A percentile compares a stretch with the other conserved stretches of the same genome.
These are phyloP conservation scores for Leptobrachium ailaonicum DNA, from an alignment of 2,113 vertebrate genomes.

Conservation along the genomic window DNA sequence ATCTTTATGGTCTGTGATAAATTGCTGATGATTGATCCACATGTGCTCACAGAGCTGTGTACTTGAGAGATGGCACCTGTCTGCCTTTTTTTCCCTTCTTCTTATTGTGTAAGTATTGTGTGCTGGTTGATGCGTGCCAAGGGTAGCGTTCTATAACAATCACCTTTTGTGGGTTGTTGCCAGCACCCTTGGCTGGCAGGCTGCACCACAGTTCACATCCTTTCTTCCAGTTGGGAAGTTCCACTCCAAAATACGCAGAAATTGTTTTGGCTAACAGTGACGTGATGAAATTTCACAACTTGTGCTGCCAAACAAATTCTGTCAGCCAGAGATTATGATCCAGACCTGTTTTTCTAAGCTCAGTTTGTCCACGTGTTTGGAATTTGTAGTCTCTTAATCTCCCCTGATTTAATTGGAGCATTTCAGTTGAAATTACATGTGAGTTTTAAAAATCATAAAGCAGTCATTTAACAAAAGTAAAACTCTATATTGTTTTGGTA, in stretches of 20 bases:
- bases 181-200: slow-evolving; percentile 6
- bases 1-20: too few relatives aligned
- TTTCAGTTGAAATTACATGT: not conserved
- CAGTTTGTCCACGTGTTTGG: not conserved
- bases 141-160: not conserved
- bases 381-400: not conserved
- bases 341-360: slow-evolving; percentile 10
- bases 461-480: too few relatives aligned
- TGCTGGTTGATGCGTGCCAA: not conserved
- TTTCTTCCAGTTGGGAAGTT: not conserved
- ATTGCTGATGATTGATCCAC: too few relatives aligned
- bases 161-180: slow-evolving; percentile 2
- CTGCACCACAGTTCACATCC: slow-evolving; percentile 9
- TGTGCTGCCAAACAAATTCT: slow-evolving; percentile 4
- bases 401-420: not conserved
- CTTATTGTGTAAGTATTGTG: not conserved
- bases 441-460: not conserved
- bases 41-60: too few relatives aligned
- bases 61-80: too few relatives aligned
- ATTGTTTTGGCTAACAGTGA: not conserved
- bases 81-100: not conserved
- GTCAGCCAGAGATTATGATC: slow-evolving; percentile 8
- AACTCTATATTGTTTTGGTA: too few relatives aligned
- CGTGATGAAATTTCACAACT: slow-evolving; percentile 12
- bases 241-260: not conserved